Evolutionary conservation across 2,888 invertebrate species (phyloP), one percentile per base, ranked within the genome.

Genomic region (Mythimna impura): DNA sequence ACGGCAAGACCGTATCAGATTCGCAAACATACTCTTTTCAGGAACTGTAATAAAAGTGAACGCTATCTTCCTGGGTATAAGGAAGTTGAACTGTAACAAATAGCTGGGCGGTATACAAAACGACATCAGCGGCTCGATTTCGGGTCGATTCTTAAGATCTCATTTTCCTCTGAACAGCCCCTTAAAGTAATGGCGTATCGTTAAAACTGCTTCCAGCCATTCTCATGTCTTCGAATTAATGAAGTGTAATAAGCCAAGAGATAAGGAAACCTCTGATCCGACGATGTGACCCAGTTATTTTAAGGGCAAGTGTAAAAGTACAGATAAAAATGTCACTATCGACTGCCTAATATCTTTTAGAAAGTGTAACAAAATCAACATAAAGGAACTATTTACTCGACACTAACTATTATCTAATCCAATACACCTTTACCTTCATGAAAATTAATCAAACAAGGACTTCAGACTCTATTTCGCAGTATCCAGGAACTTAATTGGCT

Each of bases 211-310:
- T 86, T 80, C 86, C 88, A 87, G 83, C 85, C 77, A 85, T 88
- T 87, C 87, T 83, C 90, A 88, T 92, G 89, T 88, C 87, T 86
- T 78, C 86, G 90, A 91, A 93, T 92, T 92, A 91, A 93, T 93
- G 91, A 91, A 89, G 86, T 90, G 88, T 89, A 91, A 92, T 91
- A 93, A 92, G 88, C 90, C 88, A 86, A 86, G 87, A 88, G 85
- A 73, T 66, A 71, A 73, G 50, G 3, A 61, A 71, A 52, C 61
- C 20, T 73, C 58, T 25, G 60, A 68, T 81, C 67, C 36, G 10
- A 25, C 43, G 36, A 74, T 69, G 7, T 74, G 61, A 69, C 75
- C 80, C 60, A 80, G 58, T 66, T 75, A 47, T 12, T 54, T 58
- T 12, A 73, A 63, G 60, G 30, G 5, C 34, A 34, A 43, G 17